Percentiles rank a stretch among this genome's conserved stretches.
Evolutionary conservation across 2,113 vertebrate species (phyloP).

Genomic region (Sitta europaea): DNA sequence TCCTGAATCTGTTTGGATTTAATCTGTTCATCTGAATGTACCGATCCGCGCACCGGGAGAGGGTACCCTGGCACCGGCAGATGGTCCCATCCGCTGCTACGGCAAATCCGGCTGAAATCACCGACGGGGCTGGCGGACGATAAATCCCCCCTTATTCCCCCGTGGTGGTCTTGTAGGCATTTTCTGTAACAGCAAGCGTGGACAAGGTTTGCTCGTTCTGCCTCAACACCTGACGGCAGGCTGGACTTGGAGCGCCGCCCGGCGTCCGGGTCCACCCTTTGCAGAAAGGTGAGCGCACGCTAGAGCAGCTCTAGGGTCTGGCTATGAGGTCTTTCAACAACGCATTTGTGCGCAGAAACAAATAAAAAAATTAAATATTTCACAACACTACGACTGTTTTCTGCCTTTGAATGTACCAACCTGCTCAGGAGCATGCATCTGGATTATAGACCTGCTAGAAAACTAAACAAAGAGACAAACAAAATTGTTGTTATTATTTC

Average conservation of each 20-base stretch:
- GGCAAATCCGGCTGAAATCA: neutral
- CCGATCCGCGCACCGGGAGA: rapidly evolving
- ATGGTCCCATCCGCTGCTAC: too few species aligned
- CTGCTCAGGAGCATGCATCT: rapidly evolving
- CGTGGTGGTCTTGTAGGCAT: rapidly evolving
- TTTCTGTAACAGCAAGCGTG: rapidly evolving
- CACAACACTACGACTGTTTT: neutral
- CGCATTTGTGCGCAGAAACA: neutral
- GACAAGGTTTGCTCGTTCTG: too few species aligned
- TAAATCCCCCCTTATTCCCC: neutral
- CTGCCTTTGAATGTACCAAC: neutral
- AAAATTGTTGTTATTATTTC: neutral
- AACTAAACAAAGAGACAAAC: neutral
- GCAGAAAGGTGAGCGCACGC: too few species aligned
- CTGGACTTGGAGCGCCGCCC: neutral
- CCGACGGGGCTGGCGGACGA: rapidly evolving
- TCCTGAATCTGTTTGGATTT: too few species aligned
- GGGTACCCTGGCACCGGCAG: neutral
- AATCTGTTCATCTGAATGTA: too few species aligned
- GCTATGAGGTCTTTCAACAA: neutral
- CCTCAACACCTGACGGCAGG: rapidly evolving
- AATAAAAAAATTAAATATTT: neutral
- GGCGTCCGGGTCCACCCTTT: rapidly evolving
- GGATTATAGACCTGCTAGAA: neutral
- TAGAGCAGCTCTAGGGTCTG: rapidly evolving